Conservation (phyloP, 2,113 vertebrate species). For the Corvus hawaiiensis region DNA sequence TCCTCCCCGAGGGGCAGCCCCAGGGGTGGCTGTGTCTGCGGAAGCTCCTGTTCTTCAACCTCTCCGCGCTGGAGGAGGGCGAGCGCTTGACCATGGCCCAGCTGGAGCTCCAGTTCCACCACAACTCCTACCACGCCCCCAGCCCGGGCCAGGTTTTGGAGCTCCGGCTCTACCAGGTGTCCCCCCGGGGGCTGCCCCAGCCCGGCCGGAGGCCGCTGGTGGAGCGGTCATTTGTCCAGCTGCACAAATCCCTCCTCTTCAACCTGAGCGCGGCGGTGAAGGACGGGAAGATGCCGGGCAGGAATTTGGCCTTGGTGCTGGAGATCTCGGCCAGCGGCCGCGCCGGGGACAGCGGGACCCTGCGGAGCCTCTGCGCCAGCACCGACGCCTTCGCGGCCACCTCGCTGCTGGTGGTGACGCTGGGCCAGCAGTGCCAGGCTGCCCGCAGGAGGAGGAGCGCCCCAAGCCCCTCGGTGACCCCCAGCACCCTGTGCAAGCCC, state of each 20-base stretch:
- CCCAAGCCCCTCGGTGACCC: not conserved
- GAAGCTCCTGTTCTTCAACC: constrained; percentile 85
- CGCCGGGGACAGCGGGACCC: fast-evolving
- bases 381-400: constrained; percentile 55
- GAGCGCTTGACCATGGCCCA: constrained; percentile 82
- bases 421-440: constrained; percentile 75
- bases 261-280: constrained; percentile 73
- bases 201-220: constrained; percentile 67
- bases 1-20: constrained; percentile 12
- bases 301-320: constrained; percentile 73
- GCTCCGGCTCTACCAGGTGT: constrained; percentile 70
- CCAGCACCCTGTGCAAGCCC: constrained; percentile 81
- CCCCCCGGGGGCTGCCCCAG: constrained; percentile 33
- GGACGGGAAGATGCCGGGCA: constrained; percentile 50
- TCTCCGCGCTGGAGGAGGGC: constrained; percentile 80
- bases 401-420: constrained; percentile 80
- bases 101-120: constrained; percentile 80
- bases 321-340: constrained; percentile 40
- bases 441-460: constrained; percentile 33
- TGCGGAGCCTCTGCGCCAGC: not conserved
- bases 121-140: constrained; percentile 28
- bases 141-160: constrained; percentile 43
- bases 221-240: constrained; percentile 68
- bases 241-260: constrained; percentile 68
- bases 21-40: constrained; percentile 67